Percentiles rank a stretch among this genome's conserved stretches.
Conservation (phyloP, 2,888 invertebrate species). For the Epicampocera succincta region DNA sequence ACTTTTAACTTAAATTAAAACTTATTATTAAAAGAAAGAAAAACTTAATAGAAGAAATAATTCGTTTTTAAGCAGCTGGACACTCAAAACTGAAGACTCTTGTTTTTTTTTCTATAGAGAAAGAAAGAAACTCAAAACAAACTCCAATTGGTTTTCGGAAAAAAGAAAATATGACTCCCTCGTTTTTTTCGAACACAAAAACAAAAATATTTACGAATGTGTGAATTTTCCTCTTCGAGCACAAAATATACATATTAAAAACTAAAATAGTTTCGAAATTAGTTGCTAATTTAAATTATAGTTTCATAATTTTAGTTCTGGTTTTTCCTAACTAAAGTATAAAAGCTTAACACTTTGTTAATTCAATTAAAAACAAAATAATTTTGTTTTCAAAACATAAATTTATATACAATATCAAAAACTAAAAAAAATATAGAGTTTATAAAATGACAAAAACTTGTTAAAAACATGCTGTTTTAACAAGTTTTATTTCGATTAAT, state of each 20-base stretch:
- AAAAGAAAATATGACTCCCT: slow-evolving; percentile 26
- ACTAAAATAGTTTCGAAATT: slow-evolving; percentile 8
- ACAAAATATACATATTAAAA: slow-evolving; percentile 31
- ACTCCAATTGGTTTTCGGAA: slow-evolving; percentile 51
- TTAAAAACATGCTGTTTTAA: slow-evolving; percentile 49
- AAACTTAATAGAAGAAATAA: slow-evolving; percentile 26
- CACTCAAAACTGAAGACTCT: slow-evolving; percentile 25
- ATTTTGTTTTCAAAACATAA: slow-evolving; percentile 53
- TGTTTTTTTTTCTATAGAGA: no score
- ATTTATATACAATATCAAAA: slow-evolving; percentile 43
- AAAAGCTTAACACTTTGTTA: slow-evolving; percentile 71
- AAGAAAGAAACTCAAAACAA: slow-evolving; percentile 36
- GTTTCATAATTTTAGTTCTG: slow-evolving; percentile 19
- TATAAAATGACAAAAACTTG: slow-evolving; percentile 39
- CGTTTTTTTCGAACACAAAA: slow-evolving; percentile 35
- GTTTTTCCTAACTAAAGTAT: slow-evolving; percentile 45
- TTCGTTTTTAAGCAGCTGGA: slow-evolving; percentile 35
- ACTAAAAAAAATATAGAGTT: slow-evolving; percentile 1
- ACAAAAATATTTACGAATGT: slow-evolving; percentile 70
- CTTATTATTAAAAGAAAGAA: no score
- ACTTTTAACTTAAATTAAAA: slow-evolving; percentile 10
- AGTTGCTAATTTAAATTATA: slow-evolving; percentile 37
- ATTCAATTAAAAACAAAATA: slow-evolving; percentile 45
- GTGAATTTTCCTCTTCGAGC: slow-evolving; percentile 60
- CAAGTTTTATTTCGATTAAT: slow-evolving; percentile 28